These are phyloP conservation scores for Bombylius major DNA, from an alignment of 2,888 invertebrate genomes.

Conservation along the genomic window DNA sequence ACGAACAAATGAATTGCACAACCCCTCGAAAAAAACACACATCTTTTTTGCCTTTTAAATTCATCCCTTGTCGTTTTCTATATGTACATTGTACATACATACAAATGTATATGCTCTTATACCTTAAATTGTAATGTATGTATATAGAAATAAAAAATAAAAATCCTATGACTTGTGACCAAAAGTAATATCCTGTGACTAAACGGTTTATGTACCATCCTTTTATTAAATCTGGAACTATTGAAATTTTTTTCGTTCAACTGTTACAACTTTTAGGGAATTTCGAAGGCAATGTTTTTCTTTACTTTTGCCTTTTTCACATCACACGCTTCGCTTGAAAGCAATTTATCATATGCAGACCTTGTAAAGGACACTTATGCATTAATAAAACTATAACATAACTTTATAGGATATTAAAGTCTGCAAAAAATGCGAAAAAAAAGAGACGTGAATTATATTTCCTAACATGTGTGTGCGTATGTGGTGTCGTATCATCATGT, in stretches of 20 bases:
- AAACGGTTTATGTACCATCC: constrained; percentile 30
- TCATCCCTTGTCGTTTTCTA: not conserved
- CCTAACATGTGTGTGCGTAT: no score
- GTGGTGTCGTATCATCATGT: no score
- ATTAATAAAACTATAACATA: not conserved
- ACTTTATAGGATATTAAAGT: no score
- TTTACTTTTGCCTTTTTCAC: constrained; percentile 2
- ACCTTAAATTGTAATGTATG: no score
- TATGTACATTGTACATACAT: not conserved
- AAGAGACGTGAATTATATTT: no score
- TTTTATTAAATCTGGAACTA: no score
- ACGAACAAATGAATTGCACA: not conserved
- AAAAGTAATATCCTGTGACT: constrained; percentile 39
- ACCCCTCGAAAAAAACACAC: not conserved
- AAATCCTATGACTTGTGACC: constrained; percentile 24
- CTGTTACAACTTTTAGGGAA: no score
- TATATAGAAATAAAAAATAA: not conserved
- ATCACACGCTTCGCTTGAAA: constrained; percentile 3
- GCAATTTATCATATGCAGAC: constrained; percentile 5
- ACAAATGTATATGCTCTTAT: not conserved
- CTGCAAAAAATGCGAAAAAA: no score
- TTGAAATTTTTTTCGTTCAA: not conserved
- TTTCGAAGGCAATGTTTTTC: no score
- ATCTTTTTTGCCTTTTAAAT: not conserved
- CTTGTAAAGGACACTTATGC: constrained; percentile 4